phyloP scores from a whole-genome alignment of 1,140 invertebrate species.

The Coelopa frigida region DNA sequence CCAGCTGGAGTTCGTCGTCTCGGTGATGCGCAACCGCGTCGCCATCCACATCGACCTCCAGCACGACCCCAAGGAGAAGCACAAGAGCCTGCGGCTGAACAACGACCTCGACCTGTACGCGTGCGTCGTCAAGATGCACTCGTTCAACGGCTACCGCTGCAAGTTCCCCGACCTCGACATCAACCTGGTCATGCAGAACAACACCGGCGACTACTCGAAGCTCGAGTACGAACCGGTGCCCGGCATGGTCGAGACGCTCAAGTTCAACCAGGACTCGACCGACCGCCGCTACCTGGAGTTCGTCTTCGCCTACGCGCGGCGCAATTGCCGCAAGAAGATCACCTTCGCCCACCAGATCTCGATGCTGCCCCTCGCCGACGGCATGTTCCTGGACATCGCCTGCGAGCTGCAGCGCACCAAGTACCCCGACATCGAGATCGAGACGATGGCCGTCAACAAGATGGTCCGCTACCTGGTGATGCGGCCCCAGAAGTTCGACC shows the following conservation, averaged over 20 bases:
- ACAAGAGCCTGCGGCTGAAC: conserved; percentile 20
- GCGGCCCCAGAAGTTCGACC: conserved; percentile 23
- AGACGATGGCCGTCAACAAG: conserved; percentile 22
- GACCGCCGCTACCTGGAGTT: conserved; percentile 16
- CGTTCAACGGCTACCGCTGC: conserved; percentile 28
- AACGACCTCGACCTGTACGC: conserved; percentile 30
- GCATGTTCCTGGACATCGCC: conserved; percentile 18
- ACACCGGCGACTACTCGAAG: conserved; percentile 30
- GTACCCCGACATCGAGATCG: conserved; percentile 18
- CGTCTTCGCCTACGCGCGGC: conserved; percentile 19
- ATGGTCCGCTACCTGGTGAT: conserved; percentile 18
- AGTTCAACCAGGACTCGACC: conserved; percentile 14
- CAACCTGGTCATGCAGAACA: conserved; percentile 26
- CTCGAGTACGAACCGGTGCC: conserved; percentile 31
- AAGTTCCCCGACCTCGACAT: conserved; percentile 26
- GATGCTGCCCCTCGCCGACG: conserved; percentile 31
- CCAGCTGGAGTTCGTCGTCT: conserved; percentile 22
- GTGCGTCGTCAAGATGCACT: conserved; percentile 21
- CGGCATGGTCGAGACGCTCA: conserved; percentile 32
- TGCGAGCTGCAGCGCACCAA: conserved; percentile 8
- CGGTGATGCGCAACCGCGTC: conserved; percentile 27
- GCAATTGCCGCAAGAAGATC: conserved; percentile 18
- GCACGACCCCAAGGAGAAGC: conserved; percentile 20
- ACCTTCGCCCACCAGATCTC: conserved; percentile 22
- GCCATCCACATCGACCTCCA: conserved; percentile 29